These are phyloP conservation scores for Baronia brevicornis DNA, from an alignment of 2,888 invertebrate genomes.

Conservation along the genomic window DNA sequence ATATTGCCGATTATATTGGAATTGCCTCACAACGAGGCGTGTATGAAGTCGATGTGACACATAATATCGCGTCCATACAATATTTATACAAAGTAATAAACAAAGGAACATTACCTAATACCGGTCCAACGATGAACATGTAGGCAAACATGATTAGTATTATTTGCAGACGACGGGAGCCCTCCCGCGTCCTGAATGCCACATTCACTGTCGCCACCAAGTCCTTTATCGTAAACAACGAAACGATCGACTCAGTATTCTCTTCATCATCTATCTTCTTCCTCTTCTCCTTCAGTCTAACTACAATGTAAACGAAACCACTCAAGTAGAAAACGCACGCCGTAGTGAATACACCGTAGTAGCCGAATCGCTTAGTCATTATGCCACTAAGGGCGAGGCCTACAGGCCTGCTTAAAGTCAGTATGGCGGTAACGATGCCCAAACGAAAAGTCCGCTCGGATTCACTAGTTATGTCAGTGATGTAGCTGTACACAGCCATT, in stretches of 20 bases:
- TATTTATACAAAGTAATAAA: no score
- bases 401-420: conserved; percentile 69
- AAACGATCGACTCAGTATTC: conserved; percentile 35
- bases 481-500: conserved; percentile 78
- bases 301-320: conserved; percentile 59
- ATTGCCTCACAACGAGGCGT: conserved; percentile 10
- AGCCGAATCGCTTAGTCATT: conserved; percentile 63
- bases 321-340: conserved; percentile 60
- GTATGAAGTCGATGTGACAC: conserved; percentile 2
- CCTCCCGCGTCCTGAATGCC: conserved; percentile 50
- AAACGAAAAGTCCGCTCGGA: conserved; percentile 78
- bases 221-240: conserved; percentile 54
- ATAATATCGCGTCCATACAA: no score
- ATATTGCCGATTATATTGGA: conserved; percentile 21
- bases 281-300: conserved; percentile 53
- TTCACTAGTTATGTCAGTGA: conserved; percentile 76
- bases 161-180: conserved; percentile 54
- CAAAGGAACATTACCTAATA: conserved; percentile 56
- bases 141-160: conserved; percentile 60
- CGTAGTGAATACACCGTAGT: conserved; percentile 62
- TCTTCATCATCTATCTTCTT: conserved; percentile 49
- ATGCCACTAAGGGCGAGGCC: conserved; percentile 74
- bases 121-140: conserved; percentile 71
- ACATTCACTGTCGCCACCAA: conserved; percentile 66
- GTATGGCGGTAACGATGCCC: conserved; percentile 74